A percentile compares a stretch with the other conserved stretches of the same genome.
Evolutionary conservation across 2,888 invertebrate species (phyloP).

Genomic region (Therioaphis trifolii): DNA sequence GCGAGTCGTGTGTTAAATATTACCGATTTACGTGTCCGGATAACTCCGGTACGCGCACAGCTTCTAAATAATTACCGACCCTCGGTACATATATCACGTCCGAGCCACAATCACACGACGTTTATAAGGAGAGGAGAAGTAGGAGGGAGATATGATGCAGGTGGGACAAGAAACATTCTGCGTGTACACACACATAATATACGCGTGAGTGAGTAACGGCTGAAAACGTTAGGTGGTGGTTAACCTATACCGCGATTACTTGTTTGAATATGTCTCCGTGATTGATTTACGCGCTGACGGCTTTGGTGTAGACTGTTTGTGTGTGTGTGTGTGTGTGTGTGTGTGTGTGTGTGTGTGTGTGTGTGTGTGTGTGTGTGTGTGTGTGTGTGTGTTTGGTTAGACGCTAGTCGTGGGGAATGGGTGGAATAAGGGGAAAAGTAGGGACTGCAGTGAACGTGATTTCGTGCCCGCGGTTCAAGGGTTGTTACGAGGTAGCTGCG

Average conservation of each 20-base stretch:
- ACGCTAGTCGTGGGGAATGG: no score
- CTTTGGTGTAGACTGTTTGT: not conserved
- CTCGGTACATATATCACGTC: conserved; percentile 25
- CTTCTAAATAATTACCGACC: not conserved
- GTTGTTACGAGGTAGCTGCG: not conserved
- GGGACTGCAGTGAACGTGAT: not conserved
- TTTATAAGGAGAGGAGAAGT: not conserved
- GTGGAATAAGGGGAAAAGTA: not conserved
- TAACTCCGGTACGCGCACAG: no score
- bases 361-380: no score
- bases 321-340: no score
- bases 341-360: no score
- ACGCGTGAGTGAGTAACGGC: not conserved
- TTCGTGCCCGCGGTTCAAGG: not conserved
- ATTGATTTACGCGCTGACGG: conserved; percentile 44
- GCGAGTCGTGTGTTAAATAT: not conserved
- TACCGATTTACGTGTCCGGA: not conserved
- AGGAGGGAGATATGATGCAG: no score
- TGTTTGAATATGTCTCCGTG: conserved; percentile 44
- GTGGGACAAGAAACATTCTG: not conserved
- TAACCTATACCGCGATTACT: conserved; percentile 44
- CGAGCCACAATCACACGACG: not conserved
- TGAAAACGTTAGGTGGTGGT: conserved; percentile 24
- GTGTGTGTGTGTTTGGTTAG: no score
- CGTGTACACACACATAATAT: not conserved